These are phyloP conservation scores for Tinea pellionella DNA, from an alignment of 2,888 invertebrate species.

Conservation along the genomic window DNA sequence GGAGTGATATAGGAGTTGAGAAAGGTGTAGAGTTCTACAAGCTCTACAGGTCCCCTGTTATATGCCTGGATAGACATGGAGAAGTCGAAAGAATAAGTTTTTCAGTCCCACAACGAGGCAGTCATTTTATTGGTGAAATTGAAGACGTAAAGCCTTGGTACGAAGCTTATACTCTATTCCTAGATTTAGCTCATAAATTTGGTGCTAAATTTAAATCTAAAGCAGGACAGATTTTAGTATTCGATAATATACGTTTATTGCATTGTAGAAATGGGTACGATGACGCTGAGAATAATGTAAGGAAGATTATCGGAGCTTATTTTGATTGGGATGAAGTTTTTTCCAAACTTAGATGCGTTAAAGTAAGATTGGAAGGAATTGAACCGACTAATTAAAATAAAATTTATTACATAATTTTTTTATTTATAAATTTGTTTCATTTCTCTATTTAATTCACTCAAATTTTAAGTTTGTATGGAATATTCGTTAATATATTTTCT, in stretches of 20 bases:
- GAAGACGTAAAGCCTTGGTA: constrained; percentile 76
- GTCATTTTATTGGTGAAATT: constrained; percentile 70
- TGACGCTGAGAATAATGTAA: constrained; percentile 59
- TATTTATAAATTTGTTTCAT: no score
- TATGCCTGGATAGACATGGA: constrained; percentile 68
- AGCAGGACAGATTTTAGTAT: constrained; percentile 77
- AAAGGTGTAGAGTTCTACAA: constrained; percentile 72
- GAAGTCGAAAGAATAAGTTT: constrained; percentile 74
- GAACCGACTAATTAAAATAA: neutral
- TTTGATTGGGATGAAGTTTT: constrained; percentile 84
- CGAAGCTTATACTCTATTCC: constrained; percentile 73
- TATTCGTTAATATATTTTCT: no score
- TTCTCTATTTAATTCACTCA: no score
- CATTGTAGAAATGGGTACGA: constrained; percentile 78
- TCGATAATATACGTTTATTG: constrained; percentile 78
- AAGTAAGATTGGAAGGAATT: constrained; percentile 31
- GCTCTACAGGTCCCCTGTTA: constrained; percentile 72
- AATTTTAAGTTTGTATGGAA: no score
- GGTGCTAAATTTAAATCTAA: constrained; percentile 73
- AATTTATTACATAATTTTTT: no score
- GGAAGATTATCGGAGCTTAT: constrained; percentile 80
- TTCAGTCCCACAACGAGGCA: constrained; percentile 81
- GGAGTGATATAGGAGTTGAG: constrained; percentile 78
- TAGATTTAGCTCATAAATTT: constrained; percentile 70
- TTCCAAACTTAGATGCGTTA: constrained; percentile 67